A percentile compares a stretch with the other conserved stretches of the same genome.
Conservation (phyloP, 1,140 invertebrate genomes). For the Saccostrea echinata region DNA sequence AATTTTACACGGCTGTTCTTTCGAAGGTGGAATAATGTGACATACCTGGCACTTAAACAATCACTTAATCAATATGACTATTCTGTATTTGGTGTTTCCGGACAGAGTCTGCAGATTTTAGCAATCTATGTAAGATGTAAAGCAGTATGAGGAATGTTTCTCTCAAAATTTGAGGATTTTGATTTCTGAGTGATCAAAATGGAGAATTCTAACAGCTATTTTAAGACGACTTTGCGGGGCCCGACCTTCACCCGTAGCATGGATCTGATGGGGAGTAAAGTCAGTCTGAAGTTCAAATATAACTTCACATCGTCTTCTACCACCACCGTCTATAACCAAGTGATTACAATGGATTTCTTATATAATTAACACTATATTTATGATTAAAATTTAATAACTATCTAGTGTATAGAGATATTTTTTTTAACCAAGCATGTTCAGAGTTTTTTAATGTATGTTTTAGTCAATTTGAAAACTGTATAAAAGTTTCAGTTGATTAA, state of each 20-base stretch:
- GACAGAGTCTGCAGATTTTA: too few relatives aligned
- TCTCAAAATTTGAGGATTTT: background rate
- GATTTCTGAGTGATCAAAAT: background rate
- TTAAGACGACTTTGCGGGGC: background rate
- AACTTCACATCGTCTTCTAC: background rate
- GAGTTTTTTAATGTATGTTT: too few relatives aligned
- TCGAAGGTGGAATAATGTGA: background rate
- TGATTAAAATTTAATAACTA: too few relatives aligned
- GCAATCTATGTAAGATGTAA: background rate
- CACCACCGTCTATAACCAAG: background rate
- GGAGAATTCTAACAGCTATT: constrained; percentile 26
- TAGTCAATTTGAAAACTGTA: too few relatives aligned
- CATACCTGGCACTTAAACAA: background rate
- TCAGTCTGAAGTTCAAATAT: background rate
- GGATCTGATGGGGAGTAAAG: constrained; percentile 30
- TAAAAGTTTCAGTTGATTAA: too few relatives aligned
- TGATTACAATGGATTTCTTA: background rate
- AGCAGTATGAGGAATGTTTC: background rate
- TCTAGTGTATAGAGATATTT: too few relatives aligned
- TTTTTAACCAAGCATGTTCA: background rate
- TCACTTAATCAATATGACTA: background rate
- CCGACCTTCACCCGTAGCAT: constrained; percentile 14
- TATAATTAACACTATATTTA: background rate
- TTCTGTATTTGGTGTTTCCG: background rate
- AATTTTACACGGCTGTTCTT: background rate